A percentile compares a stretch with the other conserved stretches of the same genome.
Evolutionary conservation across 2,113 vertebrate genomes (phyloP).

Genomic region (Micromys minutus): DNA sequence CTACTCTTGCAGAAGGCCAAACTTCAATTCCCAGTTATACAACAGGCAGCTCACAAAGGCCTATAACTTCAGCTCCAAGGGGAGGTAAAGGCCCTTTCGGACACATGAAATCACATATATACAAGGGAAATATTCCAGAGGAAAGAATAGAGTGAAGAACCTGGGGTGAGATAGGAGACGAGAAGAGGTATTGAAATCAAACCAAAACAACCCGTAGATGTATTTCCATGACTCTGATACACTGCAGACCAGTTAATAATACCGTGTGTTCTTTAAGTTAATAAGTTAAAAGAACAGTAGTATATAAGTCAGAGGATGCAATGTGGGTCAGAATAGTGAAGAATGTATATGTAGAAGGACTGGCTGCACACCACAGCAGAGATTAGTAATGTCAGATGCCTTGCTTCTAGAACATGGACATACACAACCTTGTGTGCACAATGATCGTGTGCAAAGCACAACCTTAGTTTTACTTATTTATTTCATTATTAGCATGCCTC

Average conservation of each 20-base stretch:
- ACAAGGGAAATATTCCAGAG: neutral
- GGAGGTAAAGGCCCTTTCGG: too few species aligned
- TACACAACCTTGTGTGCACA: neutral
- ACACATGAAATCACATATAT: neutral
- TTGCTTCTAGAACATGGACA: neutral
- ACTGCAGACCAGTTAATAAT: neutral
- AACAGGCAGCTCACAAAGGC: too few species aligned
- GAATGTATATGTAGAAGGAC: neutral
- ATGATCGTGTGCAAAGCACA: neutral
- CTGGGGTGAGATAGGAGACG: rapidly evolving
- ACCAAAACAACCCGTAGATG: neutral
- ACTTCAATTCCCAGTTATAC: too few species aligned
- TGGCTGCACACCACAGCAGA: neutral
- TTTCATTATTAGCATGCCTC: neutral
- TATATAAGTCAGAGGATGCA: neutral
- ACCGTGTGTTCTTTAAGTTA: neutral
- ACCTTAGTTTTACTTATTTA: neutral
- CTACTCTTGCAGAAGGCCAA: neutral
- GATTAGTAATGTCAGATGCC: neutral
- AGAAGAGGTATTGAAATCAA: neutral
- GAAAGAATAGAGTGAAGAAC: neutral
- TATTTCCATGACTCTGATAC: neutral
- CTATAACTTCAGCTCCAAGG: neutral
- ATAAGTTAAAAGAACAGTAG: neutral
- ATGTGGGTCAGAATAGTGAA: neutral